Percentiles rank a stretch among this genome's conserved stretches.
Evolutionary conservation across 2,797 vertebrate genomes (phyloP).

Genomic region (Xenentodon cancila): DNA sequence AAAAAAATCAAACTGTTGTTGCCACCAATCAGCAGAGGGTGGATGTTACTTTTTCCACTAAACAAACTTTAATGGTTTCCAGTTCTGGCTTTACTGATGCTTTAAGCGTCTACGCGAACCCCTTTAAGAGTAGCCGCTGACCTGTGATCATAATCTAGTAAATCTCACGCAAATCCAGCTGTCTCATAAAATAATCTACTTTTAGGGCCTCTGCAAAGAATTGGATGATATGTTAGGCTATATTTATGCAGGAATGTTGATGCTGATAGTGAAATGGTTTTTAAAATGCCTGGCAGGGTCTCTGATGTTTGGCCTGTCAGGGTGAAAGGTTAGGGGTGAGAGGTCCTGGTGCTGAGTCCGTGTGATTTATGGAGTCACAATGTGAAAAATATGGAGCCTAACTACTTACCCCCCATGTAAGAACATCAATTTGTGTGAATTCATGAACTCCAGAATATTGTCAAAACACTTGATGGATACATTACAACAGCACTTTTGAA

Average conservation of each 20-base stretch:
- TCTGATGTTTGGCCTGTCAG: slow-evolving; percentile 50
- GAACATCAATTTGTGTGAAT: slow-evolving; percentile 5
- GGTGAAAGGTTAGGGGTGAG: slow-evolving; percentile 58
- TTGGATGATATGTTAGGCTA: no score
- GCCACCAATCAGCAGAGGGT: no score
- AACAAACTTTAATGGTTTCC: no score
- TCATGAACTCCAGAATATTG: background rate
- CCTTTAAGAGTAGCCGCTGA: no score
- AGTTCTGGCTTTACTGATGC: no score
- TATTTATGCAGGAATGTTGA: no score
- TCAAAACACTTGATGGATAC: background rate
- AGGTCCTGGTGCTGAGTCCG: slow-evolving; percentile 52
- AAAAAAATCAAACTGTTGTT: background rate
- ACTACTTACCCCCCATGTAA: slow-evolving; percentile 12
- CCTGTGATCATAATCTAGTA: background rate
- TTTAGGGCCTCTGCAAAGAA: no score
- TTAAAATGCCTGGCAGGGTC: slow-evolving; percentile 51
- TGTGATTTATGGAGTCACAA: slow-evolving; percentile 66
- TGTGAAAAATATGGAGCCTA: slow-evolving; percentile 57
- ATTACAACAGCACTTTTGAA: background rate
- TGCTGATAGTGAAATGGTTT: slow-evolving; percentile 38
- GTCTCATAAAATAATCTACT: no score
- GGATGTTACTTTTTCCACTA: no score
- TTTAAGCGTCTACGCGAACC: no score
- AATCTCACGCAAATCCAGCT: no score